Percentiles rank a stretch among this genome's conserved stretches.
These are phyloP conservation scores for Nannoperca australis DNA, from an alignment of 2,797 vertebrate genomes.

Conservation along the genomic window DNA sequence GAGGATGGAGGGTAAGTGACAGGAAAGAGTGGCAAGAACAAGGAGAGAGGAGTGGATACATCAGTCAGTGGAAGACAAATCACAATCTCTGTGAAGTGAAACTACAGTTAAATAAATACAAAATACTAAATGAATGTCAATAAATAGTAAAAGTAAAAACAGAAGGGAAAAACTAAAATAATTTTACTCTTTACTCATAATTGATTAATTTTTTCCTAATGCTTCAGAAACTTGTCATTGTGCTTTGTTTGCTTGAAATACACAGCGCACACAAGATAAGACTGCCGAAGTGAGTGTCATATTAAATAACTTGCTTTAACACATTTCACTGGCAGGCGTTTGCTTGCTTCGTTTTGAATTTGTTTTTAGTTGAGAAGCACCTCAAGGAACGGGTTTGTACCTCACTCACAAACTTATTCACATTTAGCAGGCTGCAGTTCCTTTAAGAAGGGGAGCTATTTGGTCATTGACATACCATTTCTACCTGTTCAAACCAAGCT, in stretches of 20 bases:
- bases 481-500: neutral
- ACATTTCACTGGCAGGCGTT: slow-evolving; percentile 33
- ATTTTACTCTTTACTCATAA: slow-evolving; percentile 31
- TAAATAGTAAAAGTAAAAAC: slow-evolving; percentile 2
- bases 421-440: slow-evolving; percentile 11
- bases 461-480: slow-evolving; percentile 10
- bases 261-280: neutral
- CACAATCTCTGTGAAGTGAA: neutral
- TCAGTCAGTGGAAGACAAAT: neutral
- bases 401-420: slow-evolving; percentile 18
- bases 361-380: slow-evolving; percentile 33
- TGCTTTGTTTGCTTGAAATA: slow-evolving; percentile 15
- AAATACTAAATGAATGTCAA: neutral
- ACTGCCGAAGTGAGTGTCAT: slow-evolving; percentile 16
- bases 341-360: slow-evolving; percentile 19
- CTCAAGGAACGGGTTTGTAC: slow-evolving; percentile 4
- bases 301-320: slow-evolving; percentile 25
- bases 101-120: slow-evolving; percentile 10
- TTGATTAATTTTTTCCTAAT: slow-evolving; percentile 9
- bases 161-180: neutral
- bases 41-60: slow-evolving; percentile 15
- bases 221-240: slow-evolving; percentile 27
- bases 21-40: slow-evolving; percentile 4
- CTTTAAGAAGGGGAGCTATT: neutral
- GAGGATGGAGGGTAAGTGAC: neutral